phyloP scores from a whole-genome alignment of 2,113 vertebrate species.

The Thermophis baileyi region DNA sequence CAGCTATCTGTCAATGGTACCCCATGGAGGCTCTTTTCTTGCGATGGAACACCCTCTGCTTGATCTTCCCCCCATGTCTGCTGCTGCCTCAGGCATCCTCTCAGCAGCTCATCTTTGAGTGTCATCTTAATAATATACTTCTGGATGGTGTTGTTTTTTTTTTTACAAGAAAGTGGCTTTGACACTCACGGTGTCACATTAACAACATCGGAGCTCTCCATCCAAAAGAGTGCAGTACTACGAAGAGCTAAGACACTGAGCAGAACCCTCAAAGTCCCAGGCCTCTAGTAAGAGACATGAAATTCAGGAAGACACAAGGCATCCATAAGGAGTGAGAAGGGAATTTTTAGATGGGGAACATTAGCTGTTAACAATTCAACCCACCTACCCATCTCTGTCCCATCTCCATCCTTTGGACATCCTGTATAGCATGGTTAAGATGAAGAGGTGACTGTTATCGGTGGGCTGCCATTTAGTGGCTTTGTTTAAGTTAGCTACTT shows the following conservation, averaged over 20 bases:
- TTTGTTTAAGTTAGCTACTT: too few species aligned
- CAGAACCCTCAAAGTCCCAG: background rate
- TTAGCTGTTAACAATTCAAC: background rate
- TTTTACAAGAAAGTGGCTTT: background rate
- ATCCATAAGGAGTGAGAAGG: background rate
- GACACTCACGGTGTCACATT: background rate
- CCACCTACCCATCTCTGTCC: background rate
- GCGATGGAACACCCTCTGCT: background rate
- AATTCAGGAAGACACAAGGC: background rate
- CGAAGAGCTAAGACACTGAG: background rate
- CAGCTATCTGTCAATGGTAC: background rate
- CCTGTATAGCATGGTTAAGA: background rate
- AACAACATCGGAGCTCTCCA: background rate
- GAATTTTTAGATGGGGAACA: background rate
- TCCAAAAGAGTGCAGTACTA: background rate
- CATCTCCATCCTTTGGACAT: background rate
- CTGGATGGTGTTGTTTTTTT: background rate
- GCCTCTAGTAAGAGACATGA: background rate
- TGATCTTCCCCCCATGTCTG: background rate
- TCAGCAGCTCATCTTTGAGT: background rate
- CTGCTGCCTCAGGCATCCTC: background rate
- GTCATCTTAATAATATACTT: background rate
- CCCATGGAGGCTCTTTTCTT: background rate
- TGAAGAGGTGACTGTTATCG: background rate
- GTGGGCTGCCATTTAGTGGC: too few species aligned